These are phyloP conservation scores for Drosophila kuntzei DNA, from an alignment of 2,888 invertebrate genomes.

Conservation along the genomic window DNA sequence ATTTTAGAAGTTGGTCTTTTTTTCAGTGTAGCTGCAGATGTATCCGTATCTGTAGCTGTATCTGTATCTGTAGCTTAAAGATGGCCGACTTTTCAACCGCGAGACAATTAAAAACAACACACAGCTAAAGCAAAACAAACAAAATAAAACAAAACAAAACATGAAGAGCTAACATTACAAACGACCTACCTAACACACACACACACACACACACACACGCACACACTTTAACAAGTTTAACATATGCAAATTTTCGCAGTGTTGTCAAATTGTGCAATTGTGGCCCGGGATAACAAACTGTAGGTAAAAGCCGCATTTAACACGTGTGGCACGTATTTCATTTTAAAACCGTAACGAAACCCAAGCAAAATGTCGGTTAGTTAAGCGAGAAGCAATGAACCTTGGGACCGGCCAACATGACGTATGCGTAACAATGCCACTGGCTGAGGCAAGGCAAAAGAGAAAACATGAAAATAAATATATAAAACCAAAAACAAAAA, in stretches of 20 bases:
- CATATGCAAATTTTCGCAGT: slow-evolving; percentile 67
- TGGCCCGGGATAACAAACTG: slow-evolving; percentile 39
- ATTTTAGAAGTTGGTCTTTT: too few relatives aligned
- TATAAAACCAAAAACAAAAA: slow-evolving; percentile 18
- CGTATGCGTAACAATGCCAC: slow-evolving; percentile 62
- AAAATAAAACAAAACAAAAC: slow-evolving; percentile 17
- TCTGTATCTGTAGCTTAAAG: slow-evolving; percentile 20
- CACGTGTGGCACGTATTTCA: slow-evolving; percentile 80
- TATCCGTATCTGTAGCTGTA: slow-evolving; percentile 13
- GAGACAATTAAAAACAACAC: slow-evolving; percentile 64
- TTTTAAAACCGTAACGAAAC: slow-evolving; percentile 43
- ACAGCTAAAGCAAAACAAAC: slow-evolving; percentile 39
- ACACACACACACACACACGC: slow-evolving; percentile 28
- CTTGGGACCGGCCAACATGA: slow-evolving; percentile 41
- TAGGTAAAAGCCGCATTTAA: slow-evolving; percentile 64
- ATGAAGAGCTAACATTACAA: slow-evolving; percentile 34
- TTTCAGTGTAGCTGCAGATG: slow-evolving; percentile 6
- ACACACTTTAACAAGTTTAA: slow-evolving; percentile 22
- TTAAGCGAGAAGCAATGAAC: slow-evolving; percentile 65
- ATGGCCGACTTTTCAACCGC: slow-evolving; percentile 43
- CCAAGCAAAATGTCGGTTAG: slow-evolving; percentile 41
- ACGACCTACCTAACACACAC: too few relatives aligned
- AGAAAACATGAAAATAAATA: background rate
- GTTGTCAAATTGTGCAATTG: slow-evolving; percentile 74
- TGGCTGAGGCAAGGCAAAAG: background rate